These are phyloP conservation scores for Excalfactoria chinensis DNA, from an alignment of 2,113 vertebrate species.

Conservation along the genomic window DNA sequence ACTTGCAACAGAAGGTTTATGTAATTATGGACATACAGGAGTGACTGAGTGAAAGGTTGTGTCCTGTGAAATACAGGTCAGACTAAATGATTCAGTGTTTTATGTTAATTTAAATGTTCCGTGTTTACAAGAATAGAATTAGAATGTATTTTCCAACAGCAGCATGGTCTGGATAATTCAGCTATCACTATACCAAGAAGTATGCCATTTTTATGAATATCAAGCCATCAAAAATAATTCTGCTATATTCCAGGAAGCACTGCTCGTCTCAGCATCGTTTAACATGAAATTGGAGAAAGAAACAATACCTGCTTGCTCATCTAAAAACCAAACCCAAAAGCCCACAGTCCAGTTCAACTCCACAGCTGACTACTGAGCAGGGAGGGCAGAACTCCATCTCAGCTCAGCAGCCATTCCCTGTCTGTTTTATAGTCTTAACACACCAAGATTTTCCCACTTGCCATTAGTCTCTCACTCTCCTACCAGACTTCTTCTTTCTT, in stretches of 20 bases:
- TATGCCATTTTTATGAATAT: background rate
- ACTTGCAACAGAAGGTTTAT: background rate
- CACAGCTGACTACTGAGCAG: background rate
- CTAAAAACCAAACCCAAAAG: background rate
- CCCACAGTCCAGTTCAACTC: background rate
- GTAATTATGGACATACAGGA: background rate
- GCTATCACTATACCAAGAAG: background rate
- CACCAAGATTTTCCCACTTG: background rate
- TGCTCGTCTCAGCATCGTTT: background rate
- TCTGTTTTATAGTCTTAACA: background rate
- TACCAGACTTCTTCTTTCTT: constrained; percentile 34
- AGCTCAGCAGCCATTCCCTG: background rate
- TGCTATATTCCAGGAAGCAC: background rate
- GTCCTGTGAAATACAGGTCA: background rate
- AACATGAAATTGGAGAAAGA: background rate
- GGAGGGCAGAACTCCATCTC: background rate
- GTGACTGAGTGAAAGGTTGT: background rate
- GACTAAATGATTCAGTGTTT: background rate
- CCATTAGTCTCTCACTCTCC: background rate
- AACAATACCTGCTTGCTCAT: background rate
- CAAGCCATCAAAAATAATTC: background rate
- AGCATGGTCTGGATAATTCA: background rate
- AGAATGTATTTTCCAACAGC: background rate
- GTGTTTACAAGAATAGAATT: background rate
- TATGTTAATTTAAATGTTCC: background rate